Evolutionary conservation across 64 coral and sea anemone species (phyloP).

Genomic region (Pachyseris speciosa): DNA sequence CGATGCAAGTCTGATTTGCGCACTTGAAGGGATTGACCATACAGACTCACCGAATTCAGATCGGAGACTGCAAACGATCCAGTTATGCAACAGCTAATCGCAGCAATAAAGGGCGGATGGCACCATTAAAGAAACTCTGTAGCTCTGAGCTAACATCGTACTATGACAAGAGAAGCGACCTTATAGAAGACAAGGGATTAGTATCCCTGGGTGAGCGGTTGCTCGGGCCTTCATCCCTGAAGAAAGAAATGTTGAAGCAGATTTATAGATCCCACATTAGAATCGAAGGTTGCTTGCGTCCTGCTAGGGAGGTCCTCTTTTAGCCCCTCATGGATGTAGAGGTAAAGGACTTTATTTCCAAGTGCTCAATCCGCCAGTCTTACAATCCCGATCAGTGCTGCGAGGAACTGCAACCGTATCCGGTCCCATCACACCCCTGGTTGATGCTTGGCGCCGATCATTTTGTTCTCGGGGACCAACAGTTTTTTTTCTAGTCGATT

Average conservation of each 20-base stretch:
- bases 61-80: neutral
- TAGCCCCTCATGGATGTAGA: constrained; percentile 37
- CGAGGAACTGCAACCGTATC: neutral
- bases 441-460: constrained; percentile 10
- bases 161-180: neutral
- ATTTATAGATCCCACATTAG: neutral
- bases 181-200: constrained; percentile 44
- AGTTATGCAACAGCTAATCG: constrained; percentile 13
- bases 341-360: constrained; percentile 22
- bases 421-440: constrained; percentile 30
- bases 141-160: constrained; percentile 12
- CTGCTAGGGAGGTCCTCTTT: constrained; percentile 27
- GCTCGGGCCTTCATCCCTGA: neutral
- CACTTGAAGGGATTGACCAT: neutral
- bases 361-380: neutral
- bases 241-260: constrained; percentile 26
- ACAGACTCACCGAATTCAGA: neutral
- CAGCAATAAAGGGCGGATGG: neutral
- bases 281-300: neutral
- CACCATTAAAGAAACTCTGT: neutral
- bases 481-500: constrained; percentile 33
- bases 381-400: neutral
- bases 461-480: constrained; percentile 21
- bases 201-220: constrained; percentile 39
- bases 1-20: neutral